These are phyloP conservation scores for Calidris pugnax DNA, from an alignment of 2,113 vertebrate species.

Conservation along the genomic window DNA sequence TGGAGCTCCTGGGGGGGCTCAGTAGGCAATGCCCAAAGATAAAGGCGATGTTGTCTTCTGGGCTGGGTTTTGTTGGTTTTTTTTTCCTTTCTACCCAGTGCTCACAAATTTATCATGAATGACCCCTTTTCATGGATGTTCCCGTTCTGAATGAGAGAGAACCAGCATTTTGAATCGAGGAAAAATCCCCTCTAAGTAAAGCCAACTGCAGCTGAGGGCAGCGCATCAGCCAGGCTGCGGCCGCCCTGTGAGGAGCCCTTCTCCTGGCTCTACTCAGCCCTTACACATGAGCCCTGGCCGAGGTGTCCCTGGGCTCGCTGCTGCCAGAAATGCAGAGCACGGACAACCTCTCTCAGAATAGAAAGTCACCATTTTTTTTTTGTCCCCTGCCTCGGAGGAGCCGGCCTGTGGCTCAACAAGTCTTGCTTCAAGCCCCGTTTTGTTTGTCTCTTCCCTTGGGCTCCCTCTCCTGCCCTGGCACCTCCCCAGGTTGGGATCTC, in stretches of 20 bases:
- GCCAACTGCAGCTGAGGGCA: not conserved
- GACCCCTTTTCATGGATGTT: not conserved
- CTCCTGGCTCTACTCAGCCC: not conserved
- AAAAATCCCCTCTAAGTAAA: not conserved
- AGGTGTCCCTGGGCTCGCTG: not conserved
- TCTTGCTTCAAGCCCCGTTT: not conserved
- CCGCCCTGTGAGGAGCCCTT: fast-evolving
- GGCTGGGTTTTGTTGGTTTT: not conserved
- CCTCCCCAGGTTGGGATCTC: not conserved
- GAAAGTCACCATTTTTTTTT: not conserved
- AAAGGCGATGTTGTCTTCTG: not conserved
- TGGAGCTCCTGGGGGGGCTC: too few relatives aligned
- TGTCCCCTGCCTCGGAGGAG: not conserved
- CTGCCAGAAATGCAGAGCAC: not conserved
- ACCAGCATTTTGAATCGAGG: not conserved
- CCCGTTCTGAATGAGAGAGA: not conserved
- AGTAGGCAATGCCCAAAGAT: not conserved
- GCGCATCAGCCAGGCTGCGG: not conserved
- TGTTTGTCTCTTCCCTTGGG: not conserved
- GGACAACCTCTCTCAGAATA: not conserved
- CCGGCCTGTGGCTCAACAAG: not conserved
- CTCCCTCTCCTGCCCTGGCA: not conserved
- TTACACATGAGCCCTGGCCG: fast-evolving
- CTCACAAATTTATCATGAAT: not conserved
- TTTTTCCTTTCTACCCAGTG: not conserved